Evolutionary conservation across 2,888 invertebrate genomes (phyloP), one percentile per base, ranked within the genome.

Genomic region (Dolichomitus sp.): DNA sequence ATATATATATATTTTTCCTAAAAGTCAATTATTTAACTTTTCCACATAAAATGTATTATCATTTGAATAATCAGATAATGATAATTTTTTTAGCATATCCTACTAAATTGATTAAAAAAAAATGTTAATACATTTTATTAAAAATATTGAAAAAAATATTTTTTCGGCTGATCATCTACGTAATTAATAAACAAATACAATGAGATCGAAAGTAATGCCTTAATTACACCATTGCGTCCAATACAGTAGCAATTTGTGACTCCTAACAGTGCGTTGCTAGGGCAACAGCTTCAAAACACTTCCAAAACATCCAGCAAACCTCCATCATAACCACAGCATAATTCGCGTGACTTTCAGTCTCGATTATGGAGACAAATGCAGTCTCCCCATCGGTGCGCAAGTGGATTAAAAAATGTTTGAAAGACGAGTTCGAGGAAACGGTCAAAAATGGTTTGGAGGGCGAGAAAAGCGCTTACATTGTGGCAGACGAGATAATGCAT

Each of bases 321-420:
- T 23, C 57, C 14, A 4, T 17, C 48, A n/a, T 48, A 45, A 50
- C 61, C 37, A 61, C 37, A 37, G n/a, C 17, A 5, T 61, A 33
- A 6, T 42, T 7, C 27, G 14, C 5, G 54, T 42, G 54, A 85
- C 14, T 40, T 42, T 9, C 42, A 14, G 48, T 48, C 48, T n/a
- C 48, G 48, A n/a, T 48, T 48, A 92, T 91, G 90, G 90, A 91
- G 63, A 80, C 84, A 48, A 83, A 86, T 40, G 30, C 9, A 7
- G 80, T 90, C 17, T 88, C 92, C 1, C 86, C 90, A 9, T 75
- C 85, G 48, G 85, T 91, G 76, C 88, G 89, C 42, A 91, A 91
- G 77, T 93, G 91, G 90, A 83, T 92, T 50, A 89, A 88, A 68
- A 89, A 90, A 59, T 90, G 89, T 75, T 73, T 93, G 17, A 89